Base-by-base conservation (phyloP, 2,888 invertebrate genomes). In the Lasius platythorax region DNA sequence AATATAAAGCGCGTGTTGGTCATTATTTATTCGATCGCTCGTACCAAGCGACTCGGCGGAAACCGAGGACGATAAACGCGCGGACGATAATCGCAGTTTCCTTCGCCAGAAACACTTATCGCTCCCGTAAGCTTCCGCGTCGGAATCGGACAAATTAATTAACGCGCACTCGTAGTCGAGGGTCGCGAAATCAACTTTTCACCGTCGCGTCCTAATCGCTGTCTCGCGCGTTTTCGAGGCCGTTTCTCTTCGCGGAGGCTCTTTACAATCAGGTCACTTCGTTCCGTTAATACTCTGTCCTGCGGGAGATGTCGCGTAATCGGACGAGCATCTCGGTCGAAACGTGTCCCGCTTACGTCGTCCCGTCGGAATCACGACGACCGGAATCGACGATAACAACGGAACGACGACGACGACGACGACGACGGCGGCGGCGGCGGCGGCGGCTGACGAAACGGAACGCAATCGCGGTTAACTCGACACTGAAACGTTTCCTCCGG, bases 401-500 rank as follows among this genome's bases (percentile, higher is more conserved):
- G 23, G 23, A 23, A 18, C 46, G 75, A 50, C 23, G n/a, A 43
- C 43, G 23, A 64, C 23, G 30, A 15, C 43, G n/a, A 37, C 0
- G 15, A 64, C 2, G 23, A 75, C 28, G 33, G 37, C 15, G 6
- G 11, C n/a, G n/a, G n/a, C 23, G 23, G 30, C 18, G 75, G 50
- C 4, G 46, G 37, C 33, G 58, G 40, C 30, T 66, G 66, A 33
- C 23, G n/a, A 70, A 40, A 58, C 56, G 11, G n/a, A n/a, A 58
- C 53, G 82, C 86, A 81, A 67, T 33, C 81, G 46, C 66, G 82
- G 78, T 53, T 63, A 43, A 67, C 37, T 67, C 82, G 78, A 70
- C 82, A 85, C 87, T 85, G 82, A 88, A 88, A 82, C 83, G 85
- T 82, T 83, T 83, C 82, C 85, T 53, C 85, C 79, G 58, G 28